These are phyloP conservation scores for Calameuta filiformis DNA, from an alignment of 2,888 invertebrate genomes.

Conservation along the genomic window DNA sequence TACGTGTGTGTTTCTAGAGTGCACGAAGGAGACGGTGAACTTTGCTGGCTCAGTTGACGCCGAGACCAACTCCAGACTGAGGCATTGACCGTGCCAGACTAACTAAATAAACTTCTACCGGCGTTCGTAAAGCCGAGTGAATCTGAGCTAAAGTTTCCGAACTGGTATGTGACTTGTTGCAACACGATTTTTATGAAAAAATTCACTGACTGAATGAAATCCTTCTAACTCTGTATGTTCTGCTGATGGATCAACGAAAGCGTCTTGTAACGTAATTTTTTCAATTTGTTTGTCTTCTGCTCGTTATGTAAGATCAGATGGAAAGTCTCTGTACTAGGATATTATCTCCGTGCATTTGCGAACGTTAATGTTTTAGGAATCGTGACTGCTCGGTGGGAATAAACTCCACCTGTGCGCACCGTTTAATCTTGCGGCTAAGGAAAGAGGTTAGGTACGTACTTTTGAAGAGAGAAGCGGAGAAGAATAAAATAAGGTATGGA, in stretches of 20 bases:
- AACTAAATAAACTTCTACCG: background rate
- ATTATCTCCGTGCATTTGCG: background rate
- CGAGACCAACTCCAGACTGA: constrained; percentile 14
- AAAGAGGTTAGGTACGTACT: background rate
- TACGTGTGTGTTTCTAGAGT: background rate
- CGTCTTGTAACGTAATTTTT: background rate
- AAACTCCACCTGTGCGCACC: background rate
- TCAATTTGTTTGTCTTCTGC: background rate
- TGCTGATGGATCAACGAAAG: background rate
- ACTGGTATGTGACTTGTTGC: background rate
- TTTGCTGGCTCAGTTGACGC: constrained; percentile 16
- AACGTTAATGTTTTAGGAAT: background rate
- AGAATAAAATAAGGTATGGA: background rate
- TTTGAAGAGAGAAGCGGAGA: background rate
- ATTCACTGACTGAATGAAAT: background rate
- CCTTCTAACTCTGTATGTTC: background rate
- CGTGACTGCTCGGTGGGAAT: background rate
- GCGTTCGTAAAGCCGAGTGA: background rate
- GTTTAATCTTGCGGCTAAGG: background rate
- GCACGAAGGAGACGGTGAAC: constrained; percentile 18
- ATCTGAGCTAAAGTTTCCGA: background rate
- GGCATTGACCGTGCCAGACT: constrained; percentile 1
- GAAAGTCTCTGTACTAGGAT: background rate
- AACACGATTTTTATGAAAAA: background rate
- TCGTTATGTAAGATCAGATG: background rate